Conservation (phyloP, 2,888 invertebrate species). For the Penaeus monodon region DNA sequence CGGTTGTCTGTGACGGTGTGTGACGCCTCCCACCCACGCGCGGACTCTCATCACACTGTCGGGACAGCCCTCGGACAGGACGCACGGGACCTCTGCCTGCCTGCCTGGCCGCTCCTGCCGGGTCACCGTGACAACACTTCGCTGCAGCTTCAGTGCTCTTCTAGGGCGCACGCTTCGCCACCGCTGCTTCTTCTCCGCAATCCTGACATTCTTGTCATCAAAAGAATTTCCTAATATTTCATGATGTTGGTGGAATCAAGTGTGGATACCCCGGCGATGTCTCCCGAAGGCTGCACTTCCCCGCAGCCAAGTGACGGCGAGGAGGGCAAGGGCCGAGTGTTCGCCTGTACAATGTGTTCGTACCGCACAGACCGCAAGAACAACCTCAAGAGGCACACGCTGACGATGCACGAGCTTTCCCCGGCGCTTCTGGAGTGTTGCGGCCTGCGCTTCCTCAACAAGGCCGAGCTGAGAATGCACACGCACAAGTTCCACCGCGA, state of each 20-base stretch:
- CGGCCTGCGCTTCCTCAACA: conserved; percentile 69
- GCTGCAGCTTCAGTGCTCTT: too few species aligned
- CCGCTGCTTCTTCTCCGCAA: background rate
- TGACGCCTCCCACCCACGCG: conserved; percentile 43
- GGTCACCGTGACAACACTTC: too few species aligned
- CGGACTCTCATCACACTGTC: conserved; percentile 34
- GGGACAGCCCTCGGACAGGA: conserved; percentile 28
- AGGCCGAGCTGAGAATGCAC: conserved; percentile 70
- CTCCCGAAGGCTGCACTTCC: conserved; percentile 14
- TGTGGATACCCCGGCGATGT: background rate
- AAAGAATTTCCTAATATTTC: background rate
- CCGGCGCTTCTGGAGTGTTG: conserved; percentile 69
- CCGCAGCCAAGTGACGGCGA: conserved; percentile 28
- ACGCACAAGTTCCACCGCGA: conserved; percentile 69
- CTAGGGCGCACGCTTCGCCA: too few species aligned
- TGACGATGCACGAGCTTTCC: conserved; percentile 70
- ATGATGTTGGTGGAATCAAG: conserved; percentile 8
- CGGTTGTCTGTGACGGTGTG: conserved; percentile 22
- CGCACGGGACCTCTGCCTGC: conserved; percentile 3
- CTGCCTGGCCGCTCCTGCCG: conserved; percentile 5
- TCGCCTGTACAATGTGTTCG: conserved; percentile 41
- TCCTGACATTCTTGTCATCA: background rate
- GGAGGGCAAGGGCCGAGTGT: conserved; percentile 31
- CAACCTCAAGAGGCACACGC: conserved; percentile 70
- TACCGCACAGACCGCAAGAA: conserved; percentile 70